phyloP scores from a whole-genome alignment of 1,140 invertebrate genomes.

The Ceratina australensis region DNA sequence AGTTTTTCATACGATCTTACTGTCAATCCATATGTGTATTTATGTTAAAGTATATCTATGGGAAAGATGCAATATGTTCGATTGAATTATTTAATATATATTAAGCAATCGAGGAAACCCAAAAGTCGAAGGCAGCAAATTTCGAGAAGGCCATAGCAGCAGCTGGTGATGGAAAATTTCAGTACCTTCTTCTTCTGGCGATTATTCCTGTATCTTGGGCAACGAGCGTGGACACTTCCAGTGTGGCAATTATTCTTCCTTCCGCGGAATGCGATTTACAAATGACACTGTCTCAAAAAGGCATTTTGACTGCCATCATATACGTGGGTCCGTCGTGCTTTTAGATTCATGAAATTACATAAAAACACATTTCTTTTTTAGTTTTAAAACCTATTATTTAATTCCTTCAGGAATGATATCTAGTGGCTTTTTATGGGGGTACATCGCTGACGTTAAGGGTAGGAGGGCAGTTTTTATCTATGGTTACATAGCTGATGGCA shows the following conservation, averaged over 20 bases:
- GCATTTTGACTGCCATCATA: constrained; percentile 83
- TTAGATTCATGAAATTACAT: no score
- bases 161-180: constrained; percentile 84
- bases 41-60: no score
- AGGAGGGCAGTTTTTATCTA: constrained; percentile 85
- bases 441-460: constrained; percentile 88
- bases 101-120: background rate
- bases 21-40: background rate
- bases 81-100: background rate
- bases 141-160: constrained; percentile 83
- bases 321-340: constrained; percentile 81
- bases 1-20: constrained; percentile 4
- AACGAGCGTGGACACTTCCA: constrained; percentile 83
- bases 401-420: constrained; percentile 86
- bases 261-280: constrained; percentile 86
- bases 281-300: constrained; percentile 84
- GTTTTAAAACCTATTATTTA: constrained; percentile 6
- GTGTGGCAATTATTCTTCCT: constrained; percentile 85
- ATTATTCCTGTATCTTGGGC: constrained; percentile 83
- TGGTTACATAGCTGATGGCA: constrained; percentile 85
- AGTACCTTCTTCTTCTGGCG: constrained; percentile 82
- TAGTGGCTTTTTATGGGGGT: constrained; percentile 91
- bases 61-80: no score
- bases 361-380: background rate
- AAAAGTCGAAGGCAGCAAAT: constrained; percentile 77